A percentile compares a stretch with the other conserved stretches of the same genome.
Conservation (phyloP, 2,113 vertebrate species). For the Gymnorhina tibicen region DNA sequence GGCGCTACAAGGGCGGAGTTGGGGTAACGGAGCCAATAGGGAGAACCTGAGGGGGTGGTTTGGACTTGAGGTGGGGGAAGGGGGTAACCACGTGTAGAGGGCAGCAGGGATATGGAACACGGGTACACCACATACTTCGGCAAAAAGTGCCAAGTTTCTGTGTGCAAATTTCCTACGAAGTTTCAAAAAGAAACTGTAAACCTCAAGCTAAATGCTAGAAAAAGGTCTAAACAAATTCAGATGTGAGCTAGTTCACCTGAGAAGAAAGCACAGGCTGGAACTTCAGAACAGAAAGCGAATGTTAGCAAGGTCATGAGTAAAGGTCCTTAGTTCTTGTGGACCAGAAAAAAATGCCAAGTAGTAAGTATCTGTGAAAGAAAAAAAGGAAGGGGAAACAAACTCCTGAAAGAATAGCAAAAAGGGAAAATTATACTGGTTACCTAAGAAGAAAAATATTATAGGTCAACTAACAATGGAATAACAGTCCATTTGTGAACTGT, state of each 20-base stretch:
- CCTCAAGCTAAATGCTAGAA: neutral
- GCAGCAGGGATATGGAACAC: too few species aligned
- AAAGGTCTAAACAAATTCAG: neutral
- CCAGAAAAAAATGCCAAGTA: neutral
- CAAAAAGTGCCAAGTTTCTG: neutral
- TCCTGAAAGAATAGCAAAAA: neutral
- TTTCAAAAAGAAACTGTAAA: neutral
- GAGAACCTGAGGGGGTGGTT: too few species aligned
- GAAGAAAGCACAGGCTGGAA: neutral
- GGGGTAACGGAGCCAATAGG: too few species aligned
- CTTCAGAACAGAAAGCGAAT: neutral
- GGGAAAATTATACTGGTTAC: neutral
- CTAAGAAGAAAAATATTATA: neutral
- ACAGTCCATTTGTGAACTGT: neutral
- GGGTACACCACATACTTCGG: too few species aligned
- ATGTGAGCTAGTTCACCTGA: neutral
- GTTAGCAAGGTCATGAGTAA: neutral
- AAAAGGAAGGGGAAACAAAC: neutral
- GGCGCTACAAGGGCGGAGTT: too few species aligned
- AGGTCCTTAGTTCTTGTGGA: neutral
- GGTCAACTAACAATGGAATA: neutral
- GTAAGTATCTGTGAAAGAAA: neutral
- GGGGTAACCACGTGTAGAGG: too few species aligned
- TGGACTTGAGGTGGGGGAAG: too few species aligned
- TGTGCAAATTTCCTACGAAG: neutral